Base-by-base conservation (phyloP, 2,888 invertebrate genomes). In the Archips crataeganus region DNA sequence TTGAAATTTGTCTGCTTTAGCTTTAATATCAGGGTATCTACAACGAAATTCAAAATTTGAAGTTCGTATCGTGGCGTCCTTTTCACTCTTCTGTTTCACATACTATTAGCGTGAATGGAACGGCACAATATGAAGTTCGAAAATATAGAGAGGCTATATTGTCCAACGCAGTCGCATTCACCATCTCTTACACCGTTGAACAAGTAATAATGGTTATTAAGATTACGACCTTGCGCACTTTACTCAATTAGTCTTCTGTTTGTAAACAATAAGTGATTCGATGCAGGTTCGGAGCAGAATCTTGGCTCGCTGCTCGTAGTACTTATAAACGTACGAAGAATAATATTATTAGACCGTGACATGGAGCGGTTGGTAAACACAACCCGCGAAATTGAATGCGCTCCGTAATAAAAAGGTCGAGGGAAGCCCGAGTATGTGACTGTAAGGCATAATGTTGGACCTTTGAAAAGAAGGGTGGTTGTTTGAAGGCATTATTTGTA, bases 321-420 rank as follows among this genome's bases (percentile, higher is more conserved):
- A 60, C 36, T 60, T 39, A 36, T n/a, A 39, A n/a, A 36, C 60
- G n/a, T 13, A 39, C 60, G n/a, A 2, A 54, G 54, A 66, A 66
- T 66, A 66, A 66, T 66, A 39, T 54, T 54, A 66, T 66, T 66
- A 54, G 39, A 42, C 54, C 54, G 54, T 23, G 54, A 54, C 49
- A 32, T 51, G 62, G 23, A 63, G 47, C 49, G 54, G 49, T 64
- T 51, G 39, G 54, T 34, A 54, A 66, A 66, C 66, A 66, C 36
- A 54, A 51, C 64, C 36, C 47, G 51, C 54, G 49, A 54, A 66
- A 66, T 66, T 66, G 66, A 66, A 66, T 66, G 66, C 10, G 39
- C 13, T n/a, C 65, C n/a, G 23, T 39, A 51, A 54, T 66, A 66
- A 66, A 65, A 66, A 15, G 65, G 51, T 42, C 13, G 54, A 23